Evolutionary conservation across 2,797 vertebrate species (phyloP), one percentile per base, ranked within the genome.

Genomic region (Hybognathus amarus): DNA sequence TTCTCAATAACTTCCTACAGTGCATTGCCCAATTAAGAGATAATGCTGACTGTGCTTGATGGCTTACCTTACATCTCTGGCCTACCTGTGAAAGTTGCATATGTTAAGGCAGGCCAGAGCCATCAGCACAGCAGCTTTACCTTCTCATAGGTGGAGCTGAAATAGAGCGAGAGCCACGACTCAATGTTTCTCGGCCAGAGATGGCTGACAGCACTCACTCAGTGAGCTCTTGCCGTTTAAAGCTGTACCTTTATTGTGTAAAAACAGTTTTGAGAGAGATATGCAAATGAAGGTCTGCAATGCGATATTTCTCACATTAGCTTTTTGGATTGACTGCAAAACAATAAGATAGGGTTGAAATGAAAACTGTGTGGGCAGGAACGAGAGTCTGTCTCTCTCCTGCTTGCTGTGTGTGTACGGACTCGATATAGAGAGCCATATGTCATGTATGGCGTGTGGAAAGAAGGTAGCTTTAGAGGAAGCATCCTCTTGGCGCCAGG

Each of bases 361-460:
- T 66, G 22, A 45, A 74, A 71, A 84, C 59, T 79, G 76, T n/a
- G 77, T 84, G 83, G 83, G 68, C 67, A 66, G 77, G 11, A 79
- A 50, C 1, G 52, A 70, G 69, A 77, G 61, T 74, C 68, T 71
- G 47, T 82, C 78, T 80, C 54, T 73, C 79, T 69, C 20, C 56
- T 73, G 20, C 82, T 67, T 68, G 38, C 82, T 82, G 38, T 80
- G 36, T 78, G 56, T 76, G 45, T 70, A 59, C 59, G 15, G 33
- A 56, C 69, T 47, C 74, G 15, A n/a, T 64, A 78, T 75, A 56
- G 81, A 74, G 80, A 56, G 70, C 81, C 81, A 80, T 86, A 86
- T 86, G 85, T 86, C 77, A 59, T 30, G 54, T 80, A 50, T 59
- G 50, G 27, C n/a, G 5, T 63, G 70, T 61, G 6, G 70, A 74